Percentiles rank a stretch among this genome's conserved stretches.
Conservation (phyloP, 2,113 vertebrate species). For the Myrmecobius fasciatus region DNA sequence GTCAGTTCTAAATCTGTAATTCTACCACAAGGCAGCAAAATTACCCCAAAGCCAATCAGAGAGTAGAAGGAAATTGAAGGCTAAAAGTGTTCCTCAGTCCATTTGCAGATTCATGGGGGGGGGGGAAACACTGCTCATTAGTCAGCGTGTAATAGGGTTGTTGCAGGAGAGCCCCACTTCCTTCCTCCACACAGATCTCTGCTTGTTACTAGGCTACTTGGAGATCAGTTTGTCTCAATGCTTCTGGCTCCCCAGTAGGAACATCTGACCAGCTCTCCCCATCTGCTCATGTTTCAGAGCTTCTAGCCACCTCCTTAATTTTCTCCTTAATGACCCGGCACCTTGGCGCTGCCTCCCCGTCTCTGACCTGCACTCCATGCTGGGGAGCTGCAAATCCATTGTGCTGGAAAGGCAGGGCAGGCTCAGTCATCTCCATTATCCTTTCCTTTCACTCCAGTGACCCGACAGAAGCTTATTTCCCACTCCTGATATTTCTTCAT, state of each 20-base stretch:
- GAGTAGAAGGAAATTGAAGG: not conserved
- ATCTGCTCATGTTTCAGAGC: accelerated
- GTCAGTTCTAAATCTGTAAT: not conserved
- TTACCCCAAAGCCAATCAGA: slow-evolving; percentile 28
- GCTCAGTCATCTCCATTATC: slow-evolving; percentile 50
- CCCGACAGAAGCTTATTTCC: slow-evolving; percentile 38
- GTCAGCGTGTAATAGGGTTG: accelerated
- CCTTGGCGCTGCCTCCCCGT: not conserved
- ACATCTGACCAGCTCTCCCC: not conserved
- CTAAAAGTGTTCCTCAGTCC: slow-evolving; percentile 17
- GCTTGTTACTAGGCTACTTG: not conserved
- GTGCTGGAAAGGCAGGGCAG: not conserved
- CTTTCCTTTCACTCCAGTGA: slow-evolving; percentile 34
- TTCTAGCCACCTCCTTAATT: slow-evolving; percentile 38
- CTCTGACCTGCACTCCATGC: not conserved
- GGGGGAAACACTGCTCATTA: not conserved
- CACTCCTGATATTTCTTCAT: slow-evolving; percentile 55
- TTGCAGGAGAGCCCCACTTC: not conserved
- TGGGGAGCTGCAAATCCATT: not conserved
- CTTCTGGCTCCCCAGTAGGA: not conserved
- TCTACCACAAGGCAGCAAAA: not conserved
- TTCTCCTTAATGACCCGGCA: slow-evolving; percentile 17
- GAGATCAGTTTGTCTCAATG: not conserved
- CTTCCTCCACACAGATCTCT: not conserved
- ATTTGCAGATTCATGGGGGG: not conserved